phyloP scores from a whole-genome alignment of 2,888 invertebrate genomes.

The Drosophila paracracens region DNA sequence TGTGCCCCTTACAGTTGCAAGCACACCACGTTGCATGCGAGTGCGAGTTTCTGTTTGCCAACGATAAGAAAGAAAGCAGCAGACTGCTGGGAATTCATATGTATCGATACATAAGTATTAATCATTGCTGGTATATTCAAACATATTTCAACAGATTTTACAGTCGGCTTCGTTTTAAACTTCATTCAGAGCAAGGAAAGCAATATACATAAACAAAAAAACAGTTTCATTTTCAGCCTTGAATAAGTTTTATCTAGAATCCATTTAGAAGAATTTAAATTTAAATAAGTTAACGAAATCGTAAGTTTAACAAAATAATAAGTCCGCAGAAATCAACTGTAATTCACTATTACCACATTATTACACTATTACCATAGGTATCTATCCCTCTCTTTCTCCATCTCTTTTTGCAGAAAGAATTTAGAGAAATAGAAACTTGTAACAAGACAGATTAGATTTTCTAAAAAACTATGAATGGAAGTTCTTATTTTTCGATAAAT shows the following conservation, averaged over 20 bases:
- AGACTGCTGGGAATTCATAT: conserved; percentile 36
- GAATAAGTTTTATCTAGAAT: too few relatives aligned
- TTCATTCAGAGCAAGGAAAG: too few relatives aligned
- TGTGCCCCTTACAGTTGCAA: conserved; percentile 53
- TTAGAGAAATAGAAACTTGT: not conserved
- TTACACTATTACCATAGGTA: not conserved
- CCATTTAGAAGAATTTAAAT: too few relatives aligned
- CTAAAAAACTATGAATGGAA: not conserved
- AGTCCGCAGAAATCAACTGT: too few relatives aligned
- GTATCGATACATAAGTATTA: not conserved
- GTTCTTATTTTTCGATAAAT: not conserved
- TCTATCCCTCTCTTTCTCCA: not conserved
- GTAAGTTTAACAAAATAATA: too few relatives aligned
- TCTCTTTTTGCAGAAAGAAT: not conserved
- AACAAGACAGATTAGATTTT: not conserved
- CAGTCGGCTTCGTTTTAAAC: too few relatives aligned
- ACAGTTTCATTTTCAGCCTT: too few relatives aligned
- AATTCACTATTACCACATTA: too few relatives aligned
- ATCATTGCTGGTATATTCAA: too few relatives aligned
- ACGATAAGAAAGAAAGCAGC: conserved; percentile 35
- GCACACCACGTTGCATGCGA: conserved; percentile 12
- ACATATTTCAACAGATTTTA: too few relatives aligned
- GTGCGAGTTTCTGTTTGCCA: not conserved
- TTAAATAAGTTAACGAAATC: too few relatives aligned
- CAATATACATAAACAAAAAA: too few relatives aligned